These are phyloP conservation scores for Astreopora myriophthalma DNA, from an alignment of 64 coral and sea anemone genomes.

Conservation along the genomic window DNA sequence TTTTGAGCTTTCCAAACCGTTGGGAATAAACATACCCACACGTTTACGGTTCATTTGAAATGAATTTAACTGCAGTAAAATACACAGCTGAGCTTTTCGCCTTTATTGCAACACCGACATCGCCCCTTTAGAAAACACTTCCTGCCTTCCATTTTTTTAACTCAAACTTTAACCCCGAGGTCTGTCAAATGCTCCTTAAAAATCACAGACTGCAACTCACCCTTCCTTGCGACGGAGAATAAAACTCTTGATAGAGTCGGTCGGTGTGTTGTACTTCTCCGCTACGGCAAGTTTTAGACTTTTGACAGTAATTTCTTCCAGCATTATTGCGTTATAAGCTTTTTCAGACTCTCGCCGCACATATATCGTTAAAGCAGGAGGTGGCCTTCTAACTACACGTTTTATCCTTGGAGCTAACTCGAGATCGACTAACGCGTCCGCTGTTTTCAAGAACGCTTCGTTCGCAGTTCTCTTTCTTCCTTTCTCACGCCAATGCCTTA, in stretches of 20 bases:
- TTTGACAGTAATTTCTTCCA: slow-evolving; percentile 77
- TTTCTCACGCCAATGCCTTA: slow-evolving; percentile 76
- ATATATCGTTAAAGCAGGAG: slow-evolving; percentile 84
- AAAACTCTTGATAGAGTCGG: slow-evolving; percentile 61
- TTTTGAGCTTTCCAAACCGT: background rate
- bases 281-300: slow-evolving; percentile 84
- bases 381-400: slow-evolving; percentile 79
- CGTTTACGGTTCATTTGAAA: slow-evolving; percentile 1
- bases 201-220: slow-evolving; percentile 52
- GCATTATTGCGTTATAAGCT: slow-evolving; percentile 89
- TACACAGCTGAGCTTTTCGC: background rate
- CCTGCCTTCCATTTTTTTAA: slow-evolving; percentile 14
- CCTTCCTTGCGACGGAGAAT: slow-evolving; percentile 69
- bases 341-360: slow-evolving; percentile 88
- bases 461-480: slow-evolving; percentile 73
- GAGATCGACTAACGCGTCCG: slow-evolving; percentile 79
- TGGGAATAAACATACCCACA: background rate
- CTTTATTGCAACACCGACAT: background rate
- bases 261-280: slow-evolving; percentile 69
- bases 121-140: background rate
- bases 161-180: background rate
- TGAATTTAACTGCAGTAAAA: background rate
- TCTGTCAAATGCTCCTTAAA: background rate
- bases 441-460: slow-evolving; percentile 70
- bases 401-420: slow-evolving; percentile 78